Conservation (phyloP, 2,113 vertebrate species). For the Addax nasomaculatus region DNA sequence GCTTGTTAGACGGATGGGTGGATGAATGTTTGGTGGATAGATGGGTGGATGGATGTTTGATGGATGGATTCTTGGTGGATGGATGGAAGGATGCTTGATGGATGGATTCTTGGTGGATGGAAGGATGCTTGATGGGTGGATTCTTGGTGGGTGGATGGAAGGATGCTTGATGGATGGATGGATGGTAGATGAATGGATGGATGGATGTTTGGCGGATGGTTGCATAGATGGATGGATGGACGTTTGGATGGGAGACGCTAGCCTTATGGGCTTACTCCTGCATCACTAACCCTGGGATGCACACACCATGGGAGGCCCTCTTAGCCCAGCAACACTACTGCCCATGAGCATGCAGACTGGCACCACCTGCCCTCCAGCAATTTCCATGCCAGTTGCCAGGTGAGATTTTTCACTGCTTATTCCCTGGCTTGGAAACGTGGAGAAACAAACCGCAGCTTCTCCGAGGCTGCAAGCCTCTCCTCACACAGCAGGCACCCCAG, state of each 20-base stretch:
- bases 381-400: not conserved
- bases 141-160: too few species aligned
- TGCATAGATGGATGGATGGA: rapidly evolving
- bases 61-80: not conserved
- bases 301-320: rapidly evolving
- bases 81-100: too few species aligned
- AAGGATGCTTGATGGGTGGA: too few species aligned
- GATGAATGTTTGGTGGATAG: too few species aligned
- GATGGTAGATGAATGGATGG: not conserved
- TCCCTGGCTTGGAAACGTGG: not conserved
- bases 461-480: not conserved
- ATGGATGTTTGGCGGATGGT: not conserved
- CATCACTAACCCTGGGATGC: too few species aligned
- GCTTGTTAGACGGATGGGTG: too few species aligned
- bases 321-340: rapidly evolving
- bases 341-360: not conserved
- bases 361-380: rapidly evolving
- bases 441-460: rapidly evolving
- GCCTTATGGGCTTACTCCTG: not conserved
- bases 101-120: not conserved
- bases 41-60: not conserved
- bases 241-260: too few species aligned
- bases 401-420: not conserved
- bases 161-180: not conserved
- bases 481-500: rapidly evolving